Evolutionary conservation across 92 coral and sea anemone genomes (phyloP), one percentile per base, ranked within the genome.

Genomic region (Zoanthus solanderi): DNA sequence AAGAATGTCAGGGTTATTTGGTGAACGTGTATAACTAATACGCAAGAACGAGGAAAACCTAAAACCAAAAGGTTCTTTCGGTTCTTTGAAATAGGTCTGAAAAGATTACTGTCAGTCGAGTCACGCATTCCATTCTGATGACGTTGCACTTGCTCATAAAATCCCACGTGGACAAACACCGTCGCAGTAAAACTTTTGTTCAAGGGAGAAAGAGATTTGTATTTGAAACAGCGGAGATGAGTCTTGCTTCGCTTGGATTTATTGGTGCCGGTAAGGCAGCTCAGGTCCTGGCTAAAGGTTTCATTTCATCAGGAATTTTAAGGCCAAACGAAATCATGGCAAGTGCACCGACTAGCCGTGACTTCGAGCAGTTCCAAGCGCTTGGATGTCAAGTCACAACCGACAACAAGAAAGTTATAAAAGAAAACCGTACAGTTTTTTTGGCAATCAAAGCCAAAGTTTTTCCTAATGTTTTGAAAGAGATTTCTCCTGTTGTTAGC

Each of bases 201-300:
- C 5, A 58, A 58, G 6, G 66, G 12, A 58, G 23, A 0, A 15
- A 58, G 23, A 58, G 6, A 6, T 10, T 48, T 18, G 8, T 50
- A 9, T 16, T 37, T 37, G 0, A 23, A 18, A n/a, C n/a, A 17
- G 9, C 7, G 18, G 69, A n/a, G 69, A 97, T 97, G 99, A 97
- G 96, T 86, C 53, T 95, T 57, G 89, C 92, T 71, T 89, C 96
- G 29, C 73, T 97, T 68, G 98, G 99, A 30, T 97, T 97, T 94
- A 92, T 97, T 54, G 99, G 99, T 45, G 98, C 98, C 34, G 99
- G 99, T 44, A 97, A 97, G 76, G 98, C 96, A 15, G 98, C 99
- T 7, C 96, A 94, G 81, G 98, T 93, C 17, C 80, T 97, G 23
- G 95, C 98, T 15, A 90, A 92, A 90, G 99, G 98, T 9, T 97